Evolutionary conservation across 2,113 vertebrate genomes (phyloP), one percentile per base, ranked within the genome.

Genomic region (Pollachius pollachius): DNA sequence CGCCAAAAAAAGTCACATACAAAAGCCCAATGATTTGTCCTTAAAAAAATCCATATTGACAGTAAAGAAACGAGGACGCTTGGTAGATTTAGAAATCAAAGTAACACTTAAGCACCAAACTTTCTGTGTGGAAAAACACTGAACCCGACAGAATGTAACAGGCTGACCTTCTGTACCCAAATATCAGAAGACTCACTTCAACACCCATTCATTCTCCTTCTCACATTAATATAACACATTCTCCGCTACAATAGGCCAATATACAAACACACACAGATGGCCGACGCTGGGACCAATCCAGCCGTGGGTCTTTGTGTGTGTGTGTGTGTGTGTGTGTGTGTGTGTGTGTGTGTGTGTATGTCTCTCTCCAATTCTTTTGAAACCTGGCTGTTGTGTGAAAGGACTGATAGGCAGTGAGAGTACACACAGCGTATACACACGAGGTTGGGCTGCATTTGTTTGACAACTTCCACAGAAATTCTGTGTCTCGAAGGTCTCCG

Each of bases 221-320:
- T 86, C 89, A 90, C 89, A 87, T 90, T 86, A 87, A 88, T 90
- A 84, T 90, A 86, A 89, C 89, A 90, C 89, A 86, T 90, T 90
- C 85, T 66, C 75, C 83, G 85, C 87, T 90, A 90, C 87, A 90
- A 90, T 90, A 90, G 89, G 89, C 87, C 89, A 90, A 89, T 86
- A 89, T 88, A 89, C 87, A 89, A 90, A 89, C 89, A 88, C 89
- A 89, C 89, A 81, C 89, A 90, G 89, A 90, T 90, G 89, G 89
- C 81, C 84, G 82, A 72, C 81, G 77, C 87, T 90, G 87, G 89
- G 86, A 76, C 76, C 70, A 79, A 77, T 90, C 89, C 89, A 90
- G 73, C 6, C 23, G 21, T 84, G 76, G 72, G 81, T 79, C 81
- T 76, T 69, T 78, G 72, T 52, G 18, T 62, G 75, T 72, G 77